Conservation (phyloP, 2,888 invertebrate species). For the Dendrolimus pini region DNA sequence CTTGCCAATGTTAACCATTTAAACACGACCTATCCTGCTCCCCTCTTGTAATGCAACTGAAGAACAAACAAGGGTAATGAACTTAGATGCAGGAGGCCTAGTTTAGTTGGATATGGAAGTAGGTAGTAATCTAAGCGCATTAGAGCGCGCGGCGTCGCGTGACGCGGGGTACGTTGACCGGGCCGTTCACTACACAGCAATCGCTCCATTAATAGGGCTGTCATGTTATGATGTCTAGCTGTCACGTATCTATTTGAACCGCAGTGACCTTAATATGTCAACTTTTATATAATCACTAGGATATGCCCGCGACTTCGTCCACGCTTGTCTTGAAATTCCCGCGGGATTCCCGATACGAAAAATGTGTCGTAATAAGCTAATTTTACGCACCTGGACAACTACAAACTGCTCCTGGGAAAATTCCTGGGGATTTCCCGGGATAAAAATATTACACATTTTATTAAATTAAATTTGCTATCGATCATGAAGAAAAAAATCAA, state of each 20-base stretch:
- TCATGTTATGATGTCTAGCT: constrained; percentile 12
- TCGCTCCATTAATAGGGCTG: constrained; percentile 61
- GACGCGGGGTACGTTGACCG: constrained; percentile 69
- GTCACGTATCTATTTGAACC: neutral
- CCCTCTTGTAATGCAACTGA: constrained; percentile 2
- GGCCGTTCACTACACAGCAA: constrained; percentile 52
- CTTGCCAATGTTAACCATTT: constrained; percentile 40
- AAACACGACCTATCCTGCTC: constrained; percentile 23
- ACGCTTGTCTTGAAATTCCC: too few species aligned
- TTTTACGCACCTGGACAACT: too few species aligned
- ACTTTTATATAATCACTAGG: too few species aligned
- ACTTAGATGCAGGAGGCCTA: constrained; percentile 23
- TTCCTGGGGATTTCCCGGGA: too few species aligned
- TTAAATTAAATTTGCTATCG: too few species aligned
- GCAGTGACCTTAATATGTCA: too few species aligned
- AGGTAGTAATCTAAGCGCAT: constrained; percentile 71
- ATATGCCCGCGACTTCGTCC: too few species aligned
- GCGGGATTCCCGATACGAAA: too few species aligned
- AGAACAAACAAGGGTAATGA: constrained; percentile 10
- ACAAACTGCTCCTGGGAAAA: too few species aligned
- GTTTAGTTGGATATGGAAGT: constrained; percentile 36
- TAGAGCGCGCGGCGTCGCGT: constrained; percentile 65
- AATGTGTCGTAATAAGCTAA: too few species aligned
- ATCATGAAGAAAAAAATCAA: too few species aligned
- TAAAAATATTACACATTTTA: too few species aligned